phyloP scores from a whole-genome alignment of 2,113 vertebrate genomes.

The Dasyprocta punctata region DNA sequence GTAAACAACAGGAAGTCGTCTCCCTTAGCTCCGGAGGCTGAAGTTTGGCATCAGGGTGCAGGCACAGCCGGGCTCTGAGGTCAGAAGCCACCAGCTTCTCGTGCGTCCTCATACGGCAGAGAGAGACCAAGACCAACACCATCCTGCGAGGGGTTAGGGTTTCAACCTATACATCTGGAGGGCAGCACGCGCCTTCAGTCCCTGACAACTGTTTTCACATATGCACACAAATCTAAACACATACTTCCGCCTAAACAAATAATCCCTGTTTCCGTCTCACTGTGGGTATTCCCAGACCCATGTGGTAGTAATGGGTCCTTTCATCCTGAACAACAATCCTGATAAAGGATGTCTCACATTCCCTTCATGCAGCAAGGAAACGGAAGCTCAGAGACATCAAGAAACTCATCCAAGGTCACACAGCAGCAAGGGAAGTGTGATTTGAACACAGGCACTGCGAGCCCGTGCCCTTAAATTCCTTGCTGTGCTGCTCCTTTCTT shows the following conservation, averaged over 20 bases:
- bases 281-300: no score
- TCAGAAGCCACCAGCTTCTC: not conserved
- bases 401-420: not conserved
- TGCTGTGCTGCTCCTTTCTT: not conserved
- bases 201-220: not conserved
- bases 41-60: no score
- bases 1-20: no score
- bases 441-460: not conserved
- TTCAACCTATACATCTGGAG: no score
- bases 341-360: not conserved
- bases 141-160: not conserved
- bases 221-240: not conserved
- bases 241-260: no score
- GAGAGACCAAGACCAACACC: not conserved
- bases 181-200: not conserved
- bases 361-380: not conserved
- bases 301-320: not conserved
- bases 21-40: not conserved
- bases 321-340: not conserved
- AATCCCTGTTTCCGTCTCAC: not conserved
- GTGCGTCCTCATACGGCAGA: not conserved
- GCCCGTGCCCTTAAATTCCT: not conserved
- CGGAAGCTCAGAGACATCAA: constrained; percentile 15
- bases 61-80: fast-evolving
- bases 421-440: not conserved